A percentile compares a stretch with the other conserved stretches of the same genome.
These are phyloP conservation scores for Girardinus metallicus DNA, from an alignment of 2,797 vertebrate species.

Conservation along the genomic window DNA sequence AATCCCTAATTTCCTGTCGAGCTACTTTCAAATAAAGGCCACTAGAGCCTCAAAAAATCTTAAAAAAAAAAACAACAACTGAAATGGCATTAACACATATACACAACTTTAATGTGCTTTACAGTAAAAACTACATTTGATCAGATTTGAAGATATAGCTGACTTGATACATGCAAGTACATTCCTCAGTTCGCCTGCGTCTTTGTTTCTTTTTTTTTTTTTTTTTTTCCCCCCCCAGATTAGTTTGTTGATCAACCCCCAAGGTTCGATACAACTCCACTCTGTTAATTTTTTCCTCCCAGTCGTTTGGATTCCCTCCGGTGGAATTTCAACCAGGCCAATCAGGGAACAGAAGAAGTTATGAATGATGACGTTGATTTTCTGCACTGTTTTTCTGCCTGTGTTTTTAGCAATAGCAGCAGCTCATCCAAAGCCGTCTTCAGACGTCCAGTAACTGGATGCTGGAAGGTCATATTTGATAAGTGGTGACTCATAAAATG, in stretches of 20 bases:
- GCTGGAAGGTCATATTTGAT: neutral
- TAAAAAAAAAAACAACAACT: too few species aligned
- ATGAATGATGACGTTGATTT: too few species aligned
- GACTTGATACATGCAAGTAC: neutral
- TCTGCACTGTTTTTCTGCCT: neutral
- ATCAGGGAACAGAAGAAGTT: too few species aligned
- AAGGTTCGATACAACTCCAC: neutral
- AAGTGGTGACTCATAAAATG: neutral
- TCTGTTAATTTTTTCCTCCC: too few species aligned
- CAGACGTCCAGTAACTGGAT: neutral
- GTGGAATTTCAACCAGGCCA: too few species aligned
- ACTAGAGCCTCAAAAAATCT: too few species aligned
- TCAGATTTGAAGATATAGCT: neutral
- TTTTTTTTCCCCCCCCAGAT: accelerated
- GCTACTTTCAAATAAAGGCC: too few species aligned
- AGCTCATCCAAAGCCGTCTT: neutral
- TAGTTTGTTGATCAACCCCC: neutral
- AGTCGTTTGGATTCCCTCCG: too few species aligned
- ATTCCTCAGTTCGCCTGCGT: neutral
- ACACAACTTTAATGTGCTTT: neutral
- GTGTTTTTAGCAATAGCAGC: neutral
- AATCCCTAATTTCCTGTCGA: too few species aligned
- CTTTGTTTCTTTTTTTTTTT: neutral
- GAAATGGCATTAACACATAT: neutral
- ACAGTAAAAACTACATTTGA: neutral